Conservation (phyloP, 2,888 invertebrate species). For the Nephrotoma flavescens region DNA sequence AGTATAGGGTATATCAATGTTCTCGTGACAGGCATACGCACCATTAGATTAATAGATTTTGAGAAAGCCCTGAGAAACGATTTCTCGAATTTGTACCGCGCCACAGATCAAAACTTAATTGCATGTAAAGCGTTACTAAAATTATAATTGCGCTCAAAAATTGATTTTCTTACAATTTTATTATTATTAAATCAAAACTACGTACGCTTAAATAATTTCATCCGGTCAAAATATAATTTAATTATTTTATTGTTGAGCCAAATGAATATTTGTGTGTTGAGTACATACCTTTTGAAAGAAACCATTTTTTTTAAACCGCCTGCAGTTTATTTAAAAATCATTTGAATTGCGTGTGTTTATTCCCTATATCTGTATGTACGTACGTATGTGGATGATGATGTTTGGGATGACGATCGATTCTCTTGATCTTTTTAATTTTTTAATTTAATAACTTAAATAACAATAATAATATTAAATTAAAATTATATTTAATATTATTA, state of each 20-base stretch:
- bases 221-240: not conserved
- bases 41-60: not conserved
- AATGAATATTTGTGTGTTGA: not conserved
- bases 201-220: not conserved
- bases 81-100: not conserved
- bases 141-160: not conserved
- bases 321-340: slow-evolving; percentile 1
- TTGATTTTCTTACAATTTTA: not conserved
- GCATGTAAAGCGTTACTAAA: not conserved
- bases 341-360: not conserved
- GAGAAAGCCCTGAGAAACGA: not conserved
- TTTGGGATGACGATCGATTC: not conserved
- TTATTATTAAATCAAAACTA: not conserved
- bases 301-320: not conserved
- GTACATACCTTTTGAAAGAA: not conserved
- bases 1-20: not conserved
- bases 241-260: not conserved
- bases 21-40: not conserved
- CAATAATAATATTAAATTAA: too few species aligned
- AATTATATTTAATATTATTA: slow-evolving; percentile 1
- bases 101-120: not conserved
- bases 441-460: too few species aligned
- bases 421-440: not conserved
- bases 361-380: not conserved
- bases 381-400: not conserved